Evolutionary conservation across 1,140 invertebrate genomes (phyloP), one percentile per base, ranked within the genome.

Genomic region (Tachypleus tridentatus): DNA sequence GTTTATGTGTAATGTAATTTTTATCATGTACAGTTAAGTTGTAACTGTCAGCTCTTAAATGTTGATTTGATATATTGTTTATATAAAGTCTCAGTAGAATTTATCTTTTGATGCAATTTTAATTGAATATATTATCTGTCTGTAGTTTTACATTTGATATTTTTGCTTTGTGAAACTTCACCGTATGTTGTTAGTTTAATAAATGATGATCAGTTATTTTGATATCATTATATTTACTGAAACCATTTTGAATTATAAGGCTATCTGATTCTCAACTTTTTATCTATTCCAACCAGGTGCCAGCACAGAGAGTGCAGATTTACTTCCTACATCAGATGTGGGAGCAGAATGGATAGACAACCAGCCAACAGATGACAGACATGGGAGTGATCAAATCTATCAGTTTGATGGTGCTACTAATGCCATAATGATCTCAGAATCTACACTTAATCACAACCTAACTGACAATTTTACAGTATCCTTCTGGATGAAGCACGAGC

Each of bases 401-500:
- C 89, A 92, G 74, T 97, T 97, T 77, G 93, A 96, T 77, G 93
- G 93, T 0, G 81, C 82, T 48, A 88, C 83, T 48, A 89, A 89
- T 6, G 89, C 91, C 3, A 89, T 92, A 0, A 85, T 90, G n/a
- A 75, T 93, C 49, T 89, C 90, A 0, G 83, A 83, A 68, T 79
- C 71, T 5, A 72, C 76, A 49, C 66, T 78, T 11, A 61, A 68
- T 59, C 88, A 93, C 73, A 81, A 83, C 9, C 75, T 94, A 49
- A 84, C 85, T 10, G 79, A 85, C 64, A 87, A 87, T 57, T 97
- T 97, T 78, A 91, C 88, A 60, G 84, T 98, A 70, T 85, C 90
- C 4, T 91, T 89, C 2, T 97, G 95, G 89, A 87, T 98, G 81
- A 87, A 93, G 65, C 92, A 95, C 75, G 85, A 86, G 75, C 77